Conservation (phyloP, 2,888 invertebrate genomes). For the Tipula unca region DNA sequence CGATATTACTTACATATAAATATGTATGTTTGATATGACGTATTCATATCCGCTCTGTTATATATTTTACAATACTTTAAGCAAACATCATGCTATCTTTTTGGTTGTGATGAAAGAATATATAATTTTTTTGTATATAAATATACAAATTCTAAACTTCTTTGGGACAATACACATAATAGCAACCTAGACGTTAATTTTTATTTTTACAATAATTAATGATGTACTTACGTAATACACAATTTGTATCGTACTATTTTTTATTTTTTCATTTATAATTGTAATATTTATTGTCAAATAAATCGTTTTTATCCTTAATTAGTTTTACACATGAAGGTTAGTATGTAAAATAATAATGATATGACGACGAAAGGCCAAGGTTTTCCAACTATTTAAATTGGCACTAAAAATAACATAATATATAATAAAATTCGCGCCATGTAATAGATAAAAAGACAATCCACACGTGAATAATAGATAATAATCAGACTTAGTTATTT, state of each 20-base stretch:
- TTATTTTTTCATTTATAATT: too few relatives aligned
- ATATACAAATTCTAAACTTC: too few relatives aligned
- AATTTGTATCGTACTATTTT: neutral
- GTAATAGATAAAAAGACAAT: neutral
- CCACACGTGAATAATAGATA: neutral
- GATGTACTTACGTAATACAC: neutral
- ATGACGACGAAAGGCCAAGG: neutral
- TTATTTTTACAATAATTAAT: neutral
- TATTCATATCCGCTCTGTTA: neutral
- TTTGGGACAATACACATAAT: too few relatives aligned
- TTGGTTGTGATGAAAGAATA: neutral
- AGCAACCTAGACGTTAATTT: neutral
- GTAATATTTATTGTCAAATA: conserved; percentile 3
- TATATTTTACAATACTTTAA: neutral
- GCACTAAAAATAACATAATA: neutral
- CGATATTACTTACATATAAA: neutral
- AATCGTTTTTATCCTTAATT: neutral
- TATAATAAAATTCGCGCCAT: neutral
- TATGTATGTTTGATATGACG: conserved; percentile 8
- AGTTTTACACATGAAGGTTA: neutral
- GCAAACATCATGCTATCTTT: neutral
- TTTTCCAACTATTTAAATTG: neutral
- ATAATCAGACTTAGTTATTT: neutral
- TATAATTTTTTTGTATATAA: neutral
- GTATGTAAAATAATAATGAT: neutral